Evolutionary conservation across 1,140 invertebrate genomes (phyloP).

Genomic region (Heterodera carotae): DNA sequence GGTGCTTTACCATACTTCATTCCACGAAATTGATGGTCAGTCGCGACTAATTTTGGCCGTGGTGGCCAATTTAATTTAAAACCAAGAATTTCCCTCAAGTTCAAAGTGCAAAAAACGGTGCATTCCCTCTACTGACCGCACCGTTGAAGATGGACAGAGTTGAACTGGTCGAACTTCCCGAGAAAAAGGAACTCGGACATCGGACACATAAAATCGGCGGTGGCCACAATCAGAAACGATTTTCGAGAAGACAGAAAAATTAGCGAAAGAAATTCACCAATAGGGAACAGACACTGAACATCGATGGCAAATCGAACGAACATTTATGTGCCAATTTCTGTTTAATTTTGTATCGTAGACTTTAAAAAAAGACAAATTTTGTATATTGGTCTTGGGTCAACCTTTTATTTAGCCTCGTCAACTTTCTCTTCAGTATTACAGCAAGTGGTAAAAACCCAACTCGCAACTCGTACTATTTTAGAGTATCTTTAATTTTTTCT

Average conservation of each 20-base stretch:
- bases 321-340: too few relatives aligned
- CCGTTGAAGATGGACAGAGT: constrained; percentile 1
- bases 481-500: too few relatives aligned
- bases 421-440: too few relatives aligned
- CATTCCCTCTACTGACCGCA: background rate
- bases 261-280: background rate
- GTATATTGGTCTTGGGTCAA: too few relatives aligned
- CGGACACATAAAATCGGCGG: background rate
- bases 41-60: background rate
- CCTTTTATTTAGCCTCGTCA: too few relatives aligned
- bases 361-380: too few relatives aligned
- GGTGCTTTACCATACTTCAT: background rate
- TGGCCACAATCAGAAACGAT: background rate
- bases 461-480: too few relatives aligned
- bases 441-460: too few relatives aligned
- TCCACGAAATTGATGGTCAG: background rate
- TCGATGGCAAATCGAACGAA: too few relatives aligned
- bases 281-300: too few relatives aligned
- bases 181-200: background rate
- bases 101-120: background rate
- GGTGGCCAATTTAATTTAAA: background rate
- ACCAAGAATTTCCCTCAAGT: background rate
- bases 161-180: background rate
- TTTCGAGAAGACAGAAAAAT: background rate
- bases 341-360: too few relatives aligned